These are phyloP conservation scores for Oryzias melastigma DNA, from an alignment of 2,113 vertebrate species.

Conservation along the genomic window DNA sequence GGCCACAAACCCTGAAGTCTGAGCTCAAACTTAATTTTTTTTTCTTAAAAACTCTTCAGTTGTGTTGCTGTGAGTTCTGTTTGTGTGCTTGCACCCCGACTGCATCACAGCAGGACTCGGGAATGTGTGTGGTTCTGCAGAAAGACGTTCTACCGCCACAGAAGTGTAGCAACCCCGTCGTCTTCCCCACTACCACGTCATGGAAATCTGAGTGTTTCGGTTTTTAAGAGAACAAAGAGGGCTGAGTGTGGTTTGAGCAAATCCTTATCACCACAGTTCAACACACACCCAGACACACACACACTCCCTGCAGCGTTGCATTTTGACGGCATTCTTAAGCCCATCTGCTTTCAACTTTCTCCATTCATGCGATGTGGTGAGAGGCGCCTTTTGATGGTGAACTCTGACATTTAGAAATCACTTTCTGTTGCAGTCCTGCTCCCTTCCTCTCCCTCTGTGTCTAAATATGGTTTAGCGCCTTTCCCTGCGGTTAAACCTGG, in stretches of 20 bases:
- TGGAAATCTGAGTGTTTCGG: conserved; percentile 57
- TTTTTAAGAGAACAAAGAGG: conserved; percentile 56
- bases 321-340: conserved; percentile 54
- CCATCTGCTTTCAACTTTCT: conserved; percentile 68
- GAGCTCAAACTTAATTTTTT: too few relatives aligned
- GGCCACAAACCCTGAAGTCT: too few relatives aligned
- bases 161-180: conserved; percentile 38
- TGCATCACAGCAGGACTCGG: conserved; percentile 32
- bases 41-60: too few relatives aligned
- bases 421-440: conserved; percentile 57
- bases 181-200: conserved; percentile 59
- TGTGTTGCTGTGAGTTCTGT: too few relatives aligned
- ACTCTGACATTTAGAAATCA: conserved; percentile 74
- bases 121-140: conserved; percentile 37
- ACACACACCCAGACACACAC: conserved; percentile 24
- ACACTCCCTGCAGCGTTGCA: conserved; percentile 47
- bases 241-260: conserved; percentile 65
- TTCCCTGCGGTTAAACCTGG: conserved; percentile 57
- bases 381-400: conserved; percentile 64
- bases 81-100: not conserved
- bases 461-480: conserved; percentile 56
- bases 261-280: conserved; percentile 65
- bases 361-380: conserved; percentile 66
- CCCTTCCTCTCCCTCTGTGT: conserved; percentile 23
- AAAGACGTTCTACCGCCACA: conserved; percentile 26